These are phyloP conservation scores for Cisticola juncidis DNA, from an alignment of 2,113 vertebrate species.

Conservation along the genomic window DNA sequence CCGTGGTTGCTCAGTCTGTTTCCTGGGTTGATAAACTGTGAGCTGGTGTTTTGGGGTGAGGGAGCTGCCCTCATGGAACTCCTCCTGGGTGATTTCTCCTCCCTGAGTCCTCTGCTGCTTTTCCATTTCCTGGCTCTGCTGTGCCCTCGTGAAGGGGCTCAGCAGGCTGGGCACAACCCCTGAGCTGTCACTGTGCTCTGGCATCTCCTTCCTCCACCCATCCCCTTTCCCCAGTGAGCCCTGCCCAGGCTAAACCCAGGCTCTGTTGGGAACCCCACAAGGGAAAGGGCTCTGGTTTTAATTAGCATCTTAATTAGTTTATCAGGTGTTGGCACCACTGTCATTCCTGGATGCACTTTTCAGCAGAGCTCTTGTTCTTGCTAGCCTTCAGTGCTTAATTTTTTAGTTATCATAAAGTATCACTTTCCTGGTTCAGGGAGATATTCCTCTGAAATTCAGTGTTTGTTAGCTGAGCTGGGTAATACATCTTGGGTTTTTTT, in stretches of 20 bases:
- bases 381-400: neutral
- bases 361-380: neutral
- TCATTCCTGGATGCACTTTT: neutral
- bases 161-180: neutral
- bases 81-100: neutral
- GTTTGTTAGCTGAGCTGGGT: neutral
- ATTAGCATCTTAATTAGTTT: constrained; percentile 42
- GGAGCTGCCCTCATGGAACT: neutral
- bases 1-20: neutral
- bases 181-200: neutral
- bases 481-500: neutral
- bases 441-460: neutral
- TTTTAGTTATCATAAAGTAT: neutral
- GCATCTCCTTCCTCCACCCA: neutral
- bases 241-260: neutral
- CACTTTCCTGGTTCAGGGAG: neutral
- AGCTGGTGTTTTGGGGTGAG: neutral
- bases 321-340: neutral
- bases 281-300: neutral
- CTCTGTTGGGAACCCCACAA: neutral
- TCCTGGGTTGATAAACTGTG: neutral
- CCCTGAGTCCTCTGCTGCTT: neutral
- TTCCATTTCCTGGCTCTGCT: rapidly evolving
- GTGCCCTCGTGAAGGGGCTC: neutral
- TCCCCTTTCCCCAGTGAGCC: neutral